phyloP scores from a whole-genome alignment of 2,888 invertebrate genomes.

The Brassicogethes aeneus region DNA sequence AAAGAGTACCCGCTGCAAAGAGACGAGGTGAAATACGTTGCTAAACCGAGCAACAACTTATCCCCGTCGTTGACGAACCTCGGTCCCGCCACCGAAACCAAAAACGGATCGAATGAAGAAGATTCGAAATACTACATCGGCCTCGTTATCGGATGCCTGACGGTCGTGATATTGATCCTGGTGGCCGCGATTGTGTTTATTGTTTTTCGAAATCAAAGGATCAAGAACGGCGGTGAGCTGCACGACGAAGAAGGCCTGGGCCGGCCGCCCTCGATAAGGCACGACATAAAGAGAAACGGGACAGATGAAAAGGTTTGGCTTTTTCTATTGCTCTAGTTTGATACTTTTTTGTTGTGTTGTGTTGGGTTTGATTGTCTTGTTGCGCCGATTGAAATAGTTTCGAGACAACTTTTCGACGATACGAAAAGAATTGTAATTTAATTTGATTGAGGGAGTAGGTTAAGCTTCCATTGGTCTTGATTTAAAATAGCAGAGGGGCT shows the following conservation, averaged over 20 bases:
- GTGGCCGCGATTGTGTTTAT: conserved; percentile 62
- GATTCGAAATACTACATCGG: conserved; percentile 55
- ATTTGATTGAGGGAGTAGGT: no score
- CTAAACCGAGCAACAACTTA: conserved; percentile 38
- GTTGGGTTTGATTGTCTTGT: no score
- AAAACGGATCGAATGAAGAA: conserved; percentile 41
- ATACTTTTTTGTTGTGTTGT: no score
- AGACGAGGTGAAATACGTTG: conserved; percentile 52
- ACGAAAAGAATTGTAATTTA: no score
- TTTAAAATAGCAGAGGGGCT: no score
- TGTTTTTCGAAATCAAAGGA: conserved; percentile 54
- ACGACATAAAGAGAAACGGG: conserved; percentile 36
- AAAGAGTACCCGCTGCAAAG: conserved; percentile 59
- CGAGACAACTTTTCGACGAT: no score
- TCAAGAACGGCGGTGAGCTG: conserved; percentile 33
- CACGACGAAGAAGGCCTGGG: conserved; percentile 26
- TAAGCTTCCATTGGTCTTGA: no score
- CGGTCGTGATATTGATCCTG: conserved; percentile 62
- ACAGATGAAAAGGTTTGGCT: conserved; percentile 33
- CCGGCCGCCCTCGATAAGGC: conserved; percentile 9
- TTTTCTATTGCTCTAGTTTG: no score
- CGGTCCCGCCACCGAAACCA: conserved; percentile 13
- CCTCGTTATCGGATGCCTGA: conserved; percentile 59
- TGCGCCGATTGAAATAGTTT: no score
- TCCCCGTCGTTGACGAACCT: conserved; percentile 7